Evolutionary conservation across 2,888 invertebrate species (phyloP).

Genomic region (Omphaloscelis lunosa): DNA sequence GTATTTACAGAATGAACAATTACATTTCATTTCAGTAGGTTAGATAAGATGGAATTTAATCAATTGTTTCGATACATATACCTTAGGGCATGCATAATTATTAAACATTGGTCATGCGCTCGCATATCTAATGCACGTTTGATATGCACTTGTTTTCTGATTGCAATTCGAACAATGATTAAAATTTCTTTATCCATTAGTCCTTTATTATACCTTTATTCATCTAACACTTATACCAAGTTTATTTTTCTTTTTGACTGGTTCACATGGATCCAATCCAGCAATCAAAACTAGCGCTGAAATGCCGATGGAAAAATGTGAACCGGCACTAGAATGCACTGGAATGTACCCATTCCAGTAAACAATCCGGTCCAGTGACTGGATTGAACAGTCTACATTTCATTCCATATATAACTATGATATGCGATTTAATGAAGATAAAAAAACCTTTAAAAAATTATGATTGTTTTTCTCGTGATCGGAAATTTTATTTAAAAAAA

Average conservation of each 20-base stretch:
- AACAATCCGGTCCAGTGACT: too few species aligned
- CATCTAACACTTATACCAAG: background rate
- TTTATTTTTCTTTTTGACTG: background rate
- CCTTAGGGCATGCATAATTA: background rate
- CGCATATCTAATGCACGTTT: background rate
- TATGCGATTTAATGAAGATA: too few species aligned
- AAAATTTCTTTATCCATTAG: background rate
- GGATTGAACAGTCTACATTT: too few species aligned
- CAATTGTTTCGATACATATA: too few species aligned
- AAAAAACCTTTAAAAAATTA: too few species aligned
- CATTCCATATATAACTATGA: too few species aligned
- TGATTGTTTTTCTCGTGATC: too few species aligned
- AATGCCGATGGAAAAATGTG: background rate
- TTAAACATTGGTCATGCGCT: background rate
- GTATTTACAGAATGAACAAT: too few species aligned
- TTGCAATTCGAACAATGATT: slow-evolving; percentile 1
- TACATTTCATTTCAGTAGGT: too few species aligned
- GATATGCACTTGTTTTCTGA: slow-evolving; percentile 5
- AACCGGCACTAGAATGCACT: background rate
- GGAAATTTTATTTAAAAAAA: too few species aligned
- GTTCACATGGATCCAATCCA: background rate
- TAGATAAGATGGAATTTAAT: too few species aligned
- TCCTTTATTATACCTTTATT: background rate
- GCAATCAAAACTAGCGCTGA: background rate
- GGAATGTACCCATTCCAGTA: background rate